Percentiles rank a stretch among this genome's conserved stretches.
phyloP scores from a whole-genome alignment of 2,113 vertebrate species.

The Puffinus mauretanicus region DNA sequence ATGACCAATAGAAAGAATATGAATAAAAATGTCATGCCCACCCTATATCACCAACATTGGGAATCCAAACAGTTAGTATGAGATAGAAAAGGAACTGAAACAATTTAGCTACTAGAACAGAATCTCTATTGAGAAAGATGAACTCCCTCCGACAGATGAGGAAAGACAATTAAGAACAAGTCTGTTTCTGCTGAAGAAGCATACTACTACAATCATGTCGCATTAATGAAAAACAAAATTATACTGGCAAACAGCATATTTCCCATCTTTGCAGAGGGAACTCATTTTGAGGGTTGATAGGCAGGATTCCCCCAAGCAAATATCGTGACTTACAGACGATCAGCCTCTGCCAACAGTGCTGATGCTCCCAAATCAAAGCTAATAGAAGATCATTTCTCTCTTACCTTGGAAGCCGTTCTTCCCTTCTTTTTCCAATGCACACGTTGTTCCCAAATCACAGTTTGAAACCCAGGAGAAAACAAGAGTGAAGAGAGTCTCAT shows the following conservation, averaged over 20 bases:
- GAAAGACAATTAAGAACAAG: background rate
- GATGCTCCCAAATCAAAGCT: background rate
- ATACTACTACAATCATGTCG: background rate
- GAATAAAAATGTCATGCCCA: background rate
- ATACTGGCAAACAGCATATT: background rate
- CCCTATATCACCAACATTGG: rapidly evolving
- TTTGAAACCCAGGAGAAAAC: background rate
- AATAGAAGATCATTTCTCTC: background rate
- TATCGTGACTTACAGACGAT: background rate
- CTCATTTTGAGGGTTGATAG: background rate
- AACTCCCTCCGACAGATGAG: background rate
- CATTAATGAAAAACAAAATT: background rate
- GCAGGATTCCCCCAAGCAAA: background rate
- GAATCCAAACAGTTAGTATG: background rate
- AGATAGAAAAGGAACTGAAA: background rate
- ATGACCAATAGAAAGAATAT: background rate
- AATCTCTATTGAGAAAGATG: background rate
- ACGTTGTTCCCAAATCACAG: background rate
- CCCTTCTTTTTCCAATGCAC: background rate
- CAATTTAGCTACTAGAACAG: background rate
- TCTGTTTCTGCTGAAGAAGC: background rate
- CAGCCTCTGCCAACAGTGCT: background rate
- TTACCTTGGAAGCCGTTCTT: background rate
- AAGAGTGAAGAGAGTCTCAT: background rate
- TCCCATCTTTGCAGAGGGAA: background rate